These are phyloP conservation scores for Chromoteleia sp. DNA, from an alignment of 2,888 invertebrate genomes.

Conservation along the genomic window DNA sequence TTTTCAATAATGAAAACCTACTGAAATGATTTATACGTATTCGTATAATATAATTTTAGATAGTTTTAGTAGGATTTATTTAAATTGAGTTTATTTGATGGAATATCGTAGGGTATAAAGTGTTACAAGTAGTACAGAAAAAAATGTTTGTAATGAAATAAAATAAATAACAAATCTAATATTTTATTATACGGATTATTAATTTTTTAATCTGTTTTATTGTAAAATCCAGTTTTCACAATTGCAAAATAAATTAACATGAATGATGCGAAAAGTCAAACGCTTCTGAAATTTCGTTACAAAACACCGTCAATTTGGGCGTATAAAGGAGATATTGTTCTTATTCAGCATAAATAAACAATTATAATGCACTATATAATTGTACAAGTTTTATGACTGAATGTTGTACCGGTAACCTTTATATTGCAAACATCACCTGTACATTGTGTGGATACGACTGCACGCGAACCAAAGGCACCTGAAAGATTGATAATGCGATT, in stretches of 20 bases:
- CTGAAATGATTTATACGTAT: too few relatives aligned
- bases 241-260: neutral
- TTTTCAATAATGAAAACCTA: too few relatives aligned
- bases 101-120: too few relatives aligned
- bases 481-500: conserved; percentile 31
- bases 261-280: neutral
- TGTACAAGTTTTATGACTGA: conserved; percentile 32
- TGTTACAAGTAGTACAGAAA: too few relatives aligned
- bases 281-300: neutral
- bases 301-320: neutral
- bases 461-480: conserved; percentile 15
- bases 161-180: too few relatives aligned
- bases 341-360: conserved; percentile 38
- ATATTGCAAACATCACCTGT: conserved; percentile 30
- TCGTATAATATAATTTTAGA: too few relatives aligned
- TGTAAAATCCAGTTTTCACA: neutral
- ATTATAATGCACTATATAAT: conserved; percentile 32
- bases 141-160: too few relatives aligned
- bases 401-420: neutral
- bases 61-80: too few relatives aligned
- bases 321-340: conserved; percentile 3
- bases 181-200: too few relatives aligned
- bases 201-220: too few relatives aligned
- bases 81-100: too few relatives aligned
- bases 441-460: conserved; percentile 10